Evolutionary conservation across 1,140 invertebrate genomes (phyloP).

Genomic region (Drosophila auraria): DNA sequence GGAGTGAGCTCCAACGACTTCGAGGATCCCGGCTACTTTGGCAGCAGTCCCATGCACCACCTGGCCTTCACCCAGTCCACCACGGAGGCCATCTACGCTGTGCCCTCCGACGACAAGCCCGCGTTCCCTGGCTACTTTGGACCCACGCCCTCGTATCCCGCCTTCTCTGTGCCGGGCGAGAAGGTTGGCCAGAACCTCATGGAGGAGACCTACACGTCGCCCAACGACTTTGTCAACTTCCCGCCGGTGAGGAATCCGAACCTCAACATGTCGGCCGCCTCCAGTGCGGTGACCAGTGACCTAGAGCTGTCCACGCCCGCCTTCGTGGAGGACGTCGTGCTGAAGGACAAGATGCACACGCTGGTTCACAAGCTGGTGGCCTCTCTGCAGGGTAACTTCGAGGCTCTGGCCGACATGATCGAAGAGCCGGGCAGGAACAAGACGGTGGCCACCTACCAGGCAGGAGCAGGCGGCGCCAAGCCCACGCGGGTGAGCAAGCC

Average conservation of each 20-base stretch:
- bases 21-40: conserved; percentile 83
- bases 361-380: conserved; percentile 93
- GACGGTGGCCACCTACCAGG: conserved; percentile 60
- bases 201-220: conserved; percentile 87
- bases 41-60: conserved; percentile 65
- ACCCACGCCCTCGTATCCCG: conserved; percentile 79
- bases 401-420: conserved; percentile 91
- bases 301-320: conserved; percentile 90
- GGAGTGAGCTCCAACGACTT: conserved; percentile 77
- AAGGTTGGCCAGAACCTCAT: conserved; percentile 74
- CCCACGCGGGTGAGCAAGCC: conserved; percentile 51
- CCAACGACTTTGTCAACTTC: conserved; percentile 91
- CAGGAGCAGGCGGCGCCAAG: conserved; percentile 58
- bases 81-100: conserved; percentile 58
- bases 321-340: conserved; percentile 90
- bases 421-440: conserved; percentile 78
- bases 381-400: conserved; percentile 92
- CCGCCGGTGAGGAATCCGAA: conserved; percentile 93
- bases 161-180: conserved; percentile 78
- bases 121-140: conserved; percentile 82
- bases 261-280: conserved; percentile 89
- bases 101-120: conserved; percentile 78
- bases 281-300: conserved; percentile 87
- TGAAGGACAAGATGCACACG: conserved; percentile 92
- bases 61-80: conserved; percentile 64